Evolutionary conservation across 2,888 invertebrate species (phyloP).

Genomic region (Eumacrocentrus americanus): DNA sequence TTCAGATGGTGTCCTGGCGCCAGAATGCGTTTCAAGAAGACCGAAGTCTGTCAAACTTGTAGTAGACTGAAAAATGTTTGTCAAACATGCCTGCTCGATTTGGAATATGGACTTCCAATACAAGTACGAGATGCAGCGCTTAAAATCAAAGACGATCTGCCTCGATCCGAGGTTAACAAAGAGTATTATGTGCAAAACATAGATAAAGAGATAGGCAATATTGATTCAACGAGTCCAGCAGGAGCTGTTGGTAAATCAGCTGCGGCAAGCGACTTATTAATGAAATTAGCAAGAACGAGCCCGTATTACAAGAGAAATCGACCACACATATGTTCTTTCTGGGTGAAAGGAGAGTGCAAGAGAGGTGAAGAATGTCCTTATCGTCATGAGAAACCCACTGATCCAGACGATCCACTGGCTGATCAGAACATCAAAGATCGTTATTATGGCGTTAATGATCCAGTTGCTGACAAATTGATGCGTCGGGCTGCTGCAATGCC

Average conservation of each 20-base stretch:
- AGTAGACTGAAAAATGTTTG: slow-evolving; percentile 94
- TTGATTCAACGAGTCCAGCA: slow-evolving; percentile 61
- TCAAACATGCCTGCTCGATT: slow-evolving; percentile 91
- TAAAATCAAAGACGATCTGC: slow-evolving; percentile 88
- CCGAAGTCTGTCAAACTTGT: slow-evolving; percentile 96
- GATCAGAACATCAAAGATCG: slow-evolving; percentile 95
- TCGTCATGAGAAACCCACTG: slow-evolving; percentile 94
- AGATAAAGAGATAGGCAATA: slow-evolving; percentile 74
- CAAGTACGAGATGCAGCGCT: slow-evolving; percentile 91
- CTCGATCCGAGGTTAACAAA: slow-evolving; percentile 92
- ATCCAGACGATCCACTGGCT: slow-evolving; percentile 94
- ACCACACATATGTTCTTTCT: slow-evolving; percentile 96
- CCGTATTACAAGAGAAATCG: slow-evolving; percentile 95
- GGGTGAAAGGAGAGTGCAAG: slow-evolving; percentile 98
- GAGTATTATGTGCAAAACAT: slow-evolving; percentile 93
- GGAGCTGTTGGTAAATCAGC: slow-evolving; percentile 75
- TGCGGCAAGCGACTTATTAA: slow-evolving; percentile 79
- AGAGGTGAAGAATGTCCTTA: slow-evolving; percentile 97
- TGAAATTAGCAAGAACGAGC: slow-evolving; percentile 87
- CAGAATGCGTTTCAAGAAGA: slow-evolving; percentile 94
- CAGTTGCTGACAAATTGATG: slow-evolving; percentile 93
- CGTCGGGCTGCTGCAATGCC: slow-evolving; percentile 92
- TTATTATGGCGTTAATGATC: slow-evolving; percentile 94
- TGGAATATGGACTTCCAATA: slow-evolving; percentile 88
- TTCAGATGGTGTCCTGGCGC: slow-evolving; percentile 97